phyloP scores from a whole-genome alignment of 1,140 invertebrate genomes.

The Plectrocnemia conspersa region DNA sequence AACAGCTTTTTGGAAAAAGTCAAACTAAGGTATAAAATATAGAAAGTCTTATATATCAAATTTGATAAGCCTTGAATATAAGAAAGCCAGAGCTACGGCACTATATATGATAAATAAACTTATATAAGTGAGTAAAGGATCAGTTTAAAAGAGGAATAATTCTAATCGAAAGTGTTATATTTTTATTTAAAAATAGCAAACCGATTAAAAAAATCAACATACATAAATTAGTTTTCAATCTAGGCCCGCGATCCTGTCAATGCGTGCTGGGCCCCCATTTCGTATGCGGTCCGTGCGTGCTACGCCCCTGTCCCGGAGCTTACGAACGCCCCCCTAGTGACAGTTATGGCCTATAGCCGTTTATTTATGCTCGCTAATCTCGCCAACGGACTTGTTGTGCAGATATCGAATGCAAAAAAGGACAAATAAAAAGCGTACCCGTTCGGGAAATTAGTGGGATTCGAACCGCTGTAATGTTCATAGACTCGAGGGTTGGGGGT shows the following conservation, averaged over 20 bases:
- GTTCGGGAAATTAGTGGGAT: conserved; percentile 25
- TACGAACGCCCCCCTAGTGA: conserved; percentile 23
- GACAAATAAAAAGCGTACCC: conserved; percentile 23
- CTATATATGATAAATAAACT: no score
- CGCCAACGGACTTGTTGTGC: conserved; percentile 22
- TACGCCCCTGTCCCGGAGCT: conserved; percentile 11
- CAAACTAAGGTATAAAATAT: no score
- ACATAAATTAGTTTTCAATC: conserved; percentile 4
- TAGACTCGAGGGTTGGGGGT: conserved; percentile 11
- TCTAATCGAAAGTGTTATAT: no score
- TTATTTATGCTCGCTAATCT: conserved; percentile 33
- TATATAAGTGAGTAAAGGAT: no score
- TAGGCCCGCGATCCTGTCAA: neutral
- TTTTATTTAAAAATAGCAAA: no score
- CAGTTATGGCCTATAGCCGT: conserved; percentile 31
- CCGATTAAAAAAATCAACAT: no score
- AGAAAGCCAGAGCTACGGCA: no score
- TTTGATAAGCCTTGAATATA: no score
- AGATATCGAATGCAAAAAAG: conserved; percentile 28
- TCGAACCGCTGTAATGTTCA: neutral
- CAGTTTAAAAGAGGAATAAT: no score
- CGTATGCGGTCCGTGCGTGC: conserved; percentile 5
- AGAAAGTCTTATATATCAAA: no score
- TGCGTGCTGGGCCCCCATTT: no score
- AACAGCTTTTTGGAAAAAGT: no score